Conservation (phyloP, 2,113 vertebrate species). For the Seriola dumerili region DNA sequence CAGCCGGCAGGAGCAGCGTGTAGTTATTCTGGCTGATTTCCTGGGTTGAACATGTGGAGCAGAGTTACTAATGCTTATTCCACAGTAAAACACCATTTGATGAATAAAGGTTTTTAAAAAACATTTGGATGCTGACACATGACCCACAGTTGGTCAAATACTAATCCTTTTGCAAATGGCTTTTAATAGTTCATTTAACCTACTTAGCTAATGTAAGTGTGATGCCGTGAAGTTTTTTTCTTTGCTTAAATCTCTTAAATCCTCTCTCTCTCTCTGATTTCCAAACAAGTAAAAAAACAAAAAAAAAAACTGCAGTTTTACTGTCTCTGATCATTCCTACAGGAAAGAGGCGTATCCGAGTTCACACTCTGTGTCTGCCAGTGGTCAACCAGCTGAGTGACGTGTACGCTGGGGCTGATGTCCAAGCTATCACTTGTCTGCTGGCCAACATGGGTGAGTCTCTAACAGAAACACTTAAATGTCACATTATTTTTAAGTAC, state of each 20-base stretch:
- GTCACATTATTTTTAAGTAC: background rate
- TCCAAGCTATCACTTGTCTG: conserved; percentile 93
- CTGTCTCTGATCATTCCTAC: background rate
- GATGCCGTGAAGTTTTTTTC: too few relatives aligned
- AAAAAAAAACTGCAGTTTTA: background rate
- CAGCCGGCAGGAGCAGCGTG: too few relatives aligned
- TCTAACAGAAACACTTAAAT: background rate
- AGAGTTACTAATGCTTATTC: background rate
- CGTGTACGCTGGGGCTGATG: conserved; percentile 94
- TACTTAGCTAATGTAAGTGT: too few relatives aligned
- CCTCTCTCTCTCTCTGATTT: background rate
- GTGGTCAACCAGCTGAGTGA: conserved; percentile 94
- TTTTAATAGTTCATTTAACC: too few relatives aligned
- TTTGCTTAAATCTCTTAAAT: background rate
- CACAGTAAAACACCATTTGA: background rate
- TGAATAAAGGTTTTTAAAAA: background rate
- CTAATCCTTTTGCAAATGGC: too few relatives aligned
- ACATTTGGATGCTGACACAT: too few relatives aligned
- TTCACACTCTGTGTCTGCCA: conserved; percentile 96
- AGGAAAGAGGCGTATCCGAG: conserved; percentile 96
- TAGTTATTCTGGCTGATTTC: background rate
- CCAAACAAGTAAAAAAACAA: background rate
- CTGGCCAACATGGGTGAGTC: conserved; percentile 96
- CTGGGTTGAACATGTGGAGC: background rate
- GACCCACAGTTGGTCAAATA: too few relatives aligned